Evolutionary conservation across 1,140 invertebrate species (phyloP).

Genomic region (Ceratina japonica): DNA sequence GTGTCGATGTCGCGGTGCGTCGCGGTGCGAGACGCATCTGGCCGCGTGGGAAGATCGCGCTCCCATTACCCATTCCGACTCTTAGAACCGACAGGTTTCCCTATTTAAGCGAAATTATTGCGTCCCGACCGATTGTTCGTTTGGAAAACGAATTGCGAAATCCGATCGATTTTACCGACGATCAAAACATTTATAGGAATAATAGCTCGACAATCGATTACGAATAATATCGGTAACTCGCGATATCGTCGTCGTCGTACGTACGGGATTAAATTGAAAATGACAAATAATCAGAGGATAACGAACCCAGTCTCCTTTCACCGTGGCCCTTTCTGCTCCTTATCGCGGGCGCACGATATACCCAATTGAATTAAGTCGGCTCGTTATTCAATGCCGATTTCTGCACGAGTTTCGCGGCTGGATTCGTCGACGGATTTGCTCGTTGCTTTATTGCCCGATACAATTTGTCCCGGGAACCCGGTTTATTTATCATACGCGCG

Average conservation of each 20-base stretch:
- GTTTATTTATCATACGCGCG: constrained; percentile 55
- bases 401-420: not conserved
- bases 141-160: not conserved
- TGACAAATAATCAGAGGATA: too few species aligned
- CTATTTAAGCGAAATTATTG: constrained; percentile 53
- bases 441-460: constrained; percentile 52
- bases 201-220: too few species aligned
- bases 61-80: constrained; percentile 47
- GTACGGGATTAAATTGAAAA: too few species aligned
- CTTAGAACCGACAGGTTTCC: constrained; percentile 24
- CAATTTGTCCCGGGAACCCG: constrained; percentile 58
- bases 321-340: too few species aligned
- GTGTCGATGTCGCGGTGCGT: constrained; percentile 30
- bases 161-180: not conserved
- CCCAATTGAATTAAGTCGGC: not conserved
- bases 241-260: too few species aligned
- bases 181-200: too few species aligned
- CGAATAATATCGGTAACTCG: too few species aligned
- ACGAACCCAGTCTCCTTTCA: too few species aligned
- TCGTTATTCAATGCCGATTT: not conserved
- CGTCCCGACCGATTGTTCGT: not conserved
- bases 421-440: not conserved
- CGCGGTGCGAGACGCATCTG: constrained; percentile 52
- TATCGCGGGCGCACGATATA: not conserved
- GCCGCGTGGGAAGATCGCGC: constrained; percentile 62